Base-by-base conservation (phyloP, 2,888 invertebrate species). In the Plebejus argus region DNA sequence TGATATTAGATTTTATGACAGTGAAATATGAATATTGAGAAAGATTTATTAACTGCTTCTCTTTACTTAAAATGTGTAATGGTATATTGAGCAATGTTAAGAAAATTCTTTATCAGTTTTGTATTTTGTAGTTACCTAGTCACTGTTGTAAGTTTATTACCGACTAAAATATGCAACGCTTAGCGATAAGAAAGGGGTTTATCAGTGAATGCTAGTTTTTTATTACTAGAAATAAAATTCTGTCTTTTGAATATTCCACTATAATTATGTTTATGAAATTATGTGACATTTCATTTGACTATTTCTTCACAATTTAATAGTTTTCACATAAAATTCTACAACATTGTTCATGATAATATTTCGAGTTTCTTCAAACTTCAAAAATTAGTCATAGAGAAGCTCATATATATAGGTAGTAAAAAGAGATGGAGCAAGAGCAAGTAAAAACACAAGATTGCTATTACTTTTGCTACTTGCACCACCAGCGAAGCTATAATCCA, bases 111-210 rank as follows among this genome's bases (percentile, higher is more conserved):
- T 66, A 66, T 28, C 28, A 28, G 28, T 66, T 66, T 33, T 66
- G 28, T 66, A 5, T 28, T 66, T 12, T 66, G 66, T 28, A 28
- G 66, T 66, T 23, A 66, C 20, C 23, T 66, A 23, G 23, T 66
- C 66, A 28, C 28, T 28, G 28, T 66, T 66, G 66, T 66, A 66
- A 66, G 28, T 66, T 28, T 66, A 66, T 66, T 66, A 66, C 66
- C 28, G 28, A 28, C 28, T 66, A 6, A 7, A 33, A 33, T 66
- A 66, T 66, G 66, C 66, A 66, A 33, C 12, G 28, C 66, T 66
- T 28, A 28, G 66, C 28, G 28, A 66, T 66, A 66, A 28, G 66
- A 28, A 15, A 15, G 28, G 66, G 2, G 6, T 15, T 66, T 66
- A 66, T 66, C 28, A 15, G 66, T 28, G 66, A 28, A 33, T 6